Evolutionary conservation across 2,888 invertebrate species (phyloP), one percentile per base, ranked within the genome.

Genomic region (Prosapia bicincta): DNA sequence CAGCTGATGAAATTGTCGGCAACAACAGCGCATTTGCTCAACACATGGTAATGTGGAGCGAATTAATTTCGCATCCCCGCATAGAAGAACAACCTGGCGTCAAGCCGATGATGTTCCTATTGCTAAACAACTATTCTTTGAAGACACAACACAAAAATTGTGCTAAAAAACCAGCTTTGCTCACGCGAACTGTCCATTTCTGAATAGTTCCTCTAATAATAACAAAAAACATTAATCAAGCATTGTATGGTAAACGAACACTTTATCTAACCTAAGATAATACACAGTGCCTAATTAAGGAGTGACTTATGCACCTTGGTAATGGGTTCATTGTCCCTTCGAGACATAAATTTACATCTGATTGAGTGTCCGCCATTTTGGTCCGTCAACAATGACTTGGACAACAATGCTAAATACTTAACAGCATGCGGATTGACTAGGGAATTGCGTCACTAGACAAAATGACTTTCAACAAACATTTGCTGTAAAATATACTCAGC

Each of bases 341-440:
- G 7, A 54, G 20, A 54, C 54, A 54, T 54, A 54, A 54, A 54
- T 54, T 54, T 54, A 54, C 54, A 54, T 54, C 54, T 54, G 54
- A 54, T 54, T 54, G 54, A 54, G 54, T 54, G 54, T n/a, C 54
- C 54, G 54, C 54, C 54, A 54, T 54, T 54, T 54, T 54, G n/a
- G 54, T 54, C 1, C 54, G 54, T 54, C 54, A 54, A 54, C 54
- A 54, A 54, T 54, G 54, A 54, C 20, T 54, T 20, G 54, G 54
- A 54, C 54, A 54, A 54, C 54, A 54, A 54, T 54, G 54, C 54
- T 54, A 54, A 54, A 54, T 54, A 54, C 20, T 54, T 54, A 54
- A 54, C 54, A 20, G 54, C 54, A 20, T 20, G 54, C 20, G 54
- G 54, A 54, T 54, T 20, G 54, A 54, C 54, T 54, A 2, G 3